Evolutionary conservation across 92 coral and sea anemone genomes (phyloP).

Genomic region (Bergia puertoricense): DNA sequence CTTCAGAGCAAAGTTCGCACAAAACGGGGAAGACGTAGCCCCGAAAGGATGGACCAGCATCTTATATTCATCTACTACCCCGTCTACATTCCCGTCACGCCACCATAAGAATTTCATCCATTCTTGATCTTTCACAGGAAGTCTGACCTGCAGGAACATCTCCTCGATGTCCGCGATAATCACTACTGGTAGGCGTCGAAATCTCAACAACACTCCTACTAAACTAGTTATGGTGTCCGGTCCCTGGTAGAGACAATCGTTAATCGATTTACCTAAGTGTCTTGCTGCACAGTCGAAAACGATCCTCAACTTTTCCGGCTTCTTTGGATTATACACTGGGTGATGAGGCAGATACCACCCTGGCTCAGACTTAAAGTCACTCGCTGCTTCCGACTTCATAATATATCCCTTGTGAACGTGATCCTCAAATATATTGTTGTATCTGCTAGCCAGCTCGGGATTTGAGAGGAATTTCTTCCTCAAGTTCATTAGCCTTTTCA

Average conservation of each 20-base stretch:
- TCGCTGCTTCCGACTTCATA: neutral
- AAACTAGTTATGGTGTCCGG: neutral
- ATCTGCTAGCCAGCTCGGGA: too few relatives aligned
- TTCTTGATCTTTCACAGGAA: neutral
- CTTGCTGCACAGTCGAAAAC: too few relatives aligned
- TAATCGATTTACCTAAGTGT: too few relatives aligned
- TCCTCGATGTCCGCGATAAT: neutral
- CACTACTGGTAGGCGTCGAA: neutral
- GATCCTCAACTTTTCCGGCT: too few relatives aligned
- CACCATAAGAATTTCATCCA: neutral
- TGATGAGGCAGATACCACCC: neutral
- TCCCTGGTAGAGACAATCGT: too few relatives aligned
- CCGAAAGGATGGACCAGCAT: neutral
- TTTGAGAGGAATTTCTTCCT: neutral
- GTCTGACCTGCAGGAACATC: too few relatives aligned
- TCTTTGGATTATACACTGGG: neutral
- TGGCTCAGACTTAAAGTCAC: too few relatives aligned
- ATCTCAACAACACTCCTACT: neutral
- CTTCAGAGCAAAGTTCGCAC: neutral
- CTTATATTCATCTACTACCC: neutral
- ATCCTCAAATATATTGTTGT: too few relatives aligned
- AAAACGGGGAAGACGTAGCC: neutral
- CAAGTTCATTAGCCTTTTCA: too few relatives aligned
- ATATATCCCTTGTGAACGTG: neutral
- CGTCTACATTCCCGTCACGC: neutral